Evolutionary conservation across 2,113 vertebrate genomes (phyloP), one percentile per base, ranked within the genome.

Genomic region (Rostratula benghalensis): DNA sequence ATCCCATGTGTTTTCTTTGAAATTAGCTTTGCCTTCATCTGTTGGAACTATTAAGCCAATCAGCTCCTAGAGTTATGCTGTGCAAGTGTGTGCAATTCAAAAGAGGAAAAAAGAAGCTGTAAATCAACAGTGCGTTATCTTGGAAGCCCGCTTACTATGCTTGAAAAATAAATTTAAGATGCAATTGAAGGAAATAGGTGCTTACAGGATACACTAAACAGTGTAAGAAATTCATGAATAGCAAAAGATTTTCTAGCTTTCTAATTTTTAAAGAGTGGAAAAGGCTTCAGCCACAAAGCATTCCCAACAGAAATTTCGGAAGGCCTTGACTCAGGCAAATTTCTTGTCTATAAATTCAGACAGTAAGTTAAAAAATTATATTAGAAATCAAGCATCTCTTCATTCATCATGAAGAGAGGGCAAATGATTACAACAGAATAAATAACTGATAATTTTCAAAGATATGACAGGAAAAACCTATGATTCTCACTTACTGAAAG

Each of bases 21-120:
- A 97, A 94, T 96, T 81, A 92, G 60, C 68, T 92, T 92, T 93
- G 63, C 89, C 71, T 94, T 97, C 86, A 46, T 95, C 94, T 89
- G 35, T 82, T 95, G 41, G 56, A 90, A 61, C 76, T 74, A 51
- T 83, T 91, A 85, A 95, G 48, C 76, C 8, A 41, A 75, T 84
- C 63, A 93, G 35, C 7, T 91, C 33, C 45, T 94, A 53, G 28
- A 89, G 78, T 94, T 92, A 87, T 68, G 84, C 73, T 60, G 1
- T 76, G 46, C 13, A 82, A 83, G 59, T 35, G 59, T 90, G 19
- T 68, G 39, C 24, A 56, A 76, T 64, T 94, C 27, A 60, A 82
- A 91, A 65, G 43, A 87, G 81, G 23, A 60, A 39, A 77, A 90
- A 80, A 85, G 67, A 68, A 7, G 9, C 41, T 87, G 53, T 70